Evolutionary conservation across 2,888 invertebrate genomes (phyloP), one percentile per base, ranked within the genome.

Genomic region (Cosmia trapezina): DNA sequence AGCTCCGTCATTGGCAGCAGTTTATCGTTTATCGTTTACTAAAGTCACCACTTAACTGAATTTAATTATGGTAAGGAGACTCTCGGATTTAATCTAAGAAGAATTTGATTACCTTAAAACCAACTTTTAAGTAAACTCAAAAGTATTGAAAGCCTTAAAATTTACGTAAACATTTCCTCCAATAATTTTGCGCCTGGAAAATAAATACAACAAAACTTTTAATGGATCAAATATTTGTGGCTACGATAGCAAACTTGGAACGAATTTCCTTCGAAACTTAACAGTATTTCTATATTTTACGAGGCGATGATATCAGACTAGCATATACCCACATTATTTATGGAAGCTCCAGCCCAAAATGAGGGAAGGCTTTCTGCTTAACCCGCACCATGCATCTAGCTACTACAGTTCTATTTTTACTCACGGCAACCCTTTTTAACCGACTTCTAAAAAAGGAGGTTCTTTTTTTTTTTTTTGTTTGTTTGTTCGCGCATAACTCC

Each of bases 171-270:
- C 45, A 51, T 61, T 28, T 14, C 56, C 45, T 37, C 28, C 51
- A 68, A 69, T 75, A 61, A 67, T 57, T 81, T 65, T 47, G 56
- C 22, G 49, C 7, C 22, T 53, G 2, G 19, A 62, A 81, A 59
- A 72, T 81, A 72, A 76, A 69, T 64, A 68, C n/a, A 68, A 56
- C 33, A 56, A 68, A 78, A 81, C 49, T 78, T 81, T 61, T 76
- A 56, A 56, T 63, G 53, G 64, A 63, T 73, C 80, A 80, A 78
- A 78, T 78, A 80, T 78, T 78, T 80, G 61, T 37, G 37, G 59
- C 54, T 49, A 54, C 60, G 81, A 51, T 43, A 41, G 22, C 45
- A 28, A 80, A 74, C 53, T 74, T 63, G 6, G 37, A 28, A 62
- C 8, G 12, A 74, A 59, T 65, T 53, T 65, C 4, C 14, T 56